Evolutionary conservation across 2,888 invertebrate genomes (phyloP).

Genomic region (Melanotus villosus): DNA sequence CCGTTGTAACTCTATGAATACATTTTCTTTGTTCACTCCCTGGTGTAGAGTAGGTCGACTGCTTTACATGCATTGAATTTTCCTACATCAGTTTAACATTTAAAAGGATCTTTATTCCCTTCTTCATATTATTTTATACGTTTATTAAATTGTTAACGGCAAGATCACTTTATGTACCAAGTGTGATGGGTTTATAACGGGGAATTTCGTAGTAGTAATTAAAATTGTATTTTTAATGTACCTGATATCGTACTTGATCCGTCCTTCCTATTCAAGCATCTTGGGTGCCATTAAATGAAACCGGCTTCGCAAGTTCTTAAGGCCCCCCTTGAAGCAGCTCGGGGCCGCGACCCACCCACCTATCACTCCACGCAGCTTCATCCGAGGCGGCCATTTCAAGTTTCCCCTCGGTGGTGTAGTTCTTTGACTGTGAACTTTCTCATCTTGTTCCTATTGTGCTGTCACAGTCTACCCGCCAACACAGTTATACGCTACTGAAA

Average conservation of each 20-base stretch:
- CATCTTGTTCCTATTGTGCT: conserved; percentile 13
- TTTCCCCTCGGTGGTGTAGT: conserved; percentile 57
- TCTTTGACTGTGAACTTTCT: conserved; percentile 58
- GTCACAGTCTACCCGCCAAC: conserved; percentile 67
- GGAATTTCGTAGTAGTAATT: conserved; percentile 22
- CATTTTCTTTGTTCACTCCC: conserved; percentile 65
- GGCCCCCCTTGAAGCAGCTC: conserved; percentile 47
- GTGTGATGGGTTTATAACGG: neutral
- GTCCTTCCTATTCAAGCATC: conserved; percentile 41
- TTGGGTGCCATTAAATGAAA: conserved; percentile 54
- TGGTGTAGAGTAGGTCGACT: conserved; percentile 55
- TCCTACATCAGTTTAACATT: conserved; percentile 50
- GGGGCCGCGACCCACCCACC: conserved; percentile 51
- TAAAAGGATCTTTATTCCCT: conserved; percentile 31
- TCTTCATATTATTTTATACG: conserved; percentile 22
- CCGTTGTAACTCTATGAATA: conserved; percentile 61
- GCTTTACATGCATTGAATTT: conserved; percentile 69
- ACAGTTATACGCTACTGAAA: conserved; percentile 79
- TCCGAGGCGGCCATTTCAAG: conserved; percentile 63
- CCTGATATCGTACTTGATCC: conserved; percentile 37
- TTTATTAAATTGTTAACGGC: conserved; percentile 14
- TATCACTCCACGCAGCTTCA: conserved; percentile 56
- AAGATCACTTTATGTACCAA: neutral
- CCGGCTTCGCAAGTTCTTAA: conserved; percentile 54
- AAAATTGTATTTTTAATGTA: conserved; percentile 43